Evolutionary conservation across 2,113 vertebrate genomes (phyloP).

Genomic region (Campylomormyrus tamandua): DNA sequence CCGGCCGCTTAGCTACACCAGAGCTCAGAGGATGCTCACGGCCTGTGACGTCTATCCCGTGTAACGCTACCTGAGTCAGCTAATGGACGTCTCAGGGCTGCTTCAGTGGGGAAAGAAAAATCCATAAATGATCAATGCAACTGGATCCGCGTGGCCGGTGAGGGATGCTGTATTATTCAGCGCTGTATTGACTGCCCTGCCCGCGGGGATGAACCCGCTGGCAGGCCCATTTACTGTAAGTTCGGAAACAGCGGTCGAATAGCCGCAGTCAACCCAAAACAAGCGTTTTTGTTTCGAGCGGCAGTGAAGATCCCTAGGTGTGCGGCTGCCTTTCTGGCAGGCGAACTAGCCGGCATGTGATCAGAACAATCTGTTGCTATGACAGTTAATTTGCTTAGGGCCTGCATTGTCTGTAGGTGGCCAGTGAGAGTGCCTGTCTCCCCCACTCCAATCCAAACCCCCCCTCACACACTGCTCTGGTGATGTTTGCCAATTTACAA

Average conservation of each 20-base stretch:
- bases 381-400: slow-evolving; percentile 43
- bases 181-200: slow-evolving; percentile 41
- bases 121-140: slow-evolving; percentile 68
- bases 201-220: slow-evolving; percentile 17
- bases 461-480: not conserved
- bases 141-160: slow-evolving; percentile 48
- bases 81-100: slow-evolving; percentile 62
- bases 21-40: slow-evolving; percentile 42
- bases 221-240: not conserved
- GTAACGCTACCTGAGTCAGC: slow-evolving; percentile 59
- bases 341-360: slow-evolving; percentile 24
- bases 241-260: not conserved
- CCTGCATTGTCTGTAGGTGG: slow-evolving; percentile 25
- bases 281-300: not conserved
- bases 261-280: not conserved
- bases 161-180: slow-evolving; percentile 30
- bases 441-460: not conserved
- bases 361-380: slow-evolving; percentile 50
- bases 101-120: slow-evolving; percentile 56
- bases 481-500: not conserved
- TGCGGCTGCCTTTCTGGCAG: slow-evolving; percentile 10
- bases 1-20: slow-evolving; percentile 51
- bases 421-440: not conserved
- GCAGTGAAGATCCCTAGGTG: not conserved
- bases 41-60: slow-evolving; percentile 58